Evolutionary conservation across 2,113 vertebrate genomes (phyloP), one percentile per base, ranked within the genome.

Genomic region (Nannospalax galili): DNA sequence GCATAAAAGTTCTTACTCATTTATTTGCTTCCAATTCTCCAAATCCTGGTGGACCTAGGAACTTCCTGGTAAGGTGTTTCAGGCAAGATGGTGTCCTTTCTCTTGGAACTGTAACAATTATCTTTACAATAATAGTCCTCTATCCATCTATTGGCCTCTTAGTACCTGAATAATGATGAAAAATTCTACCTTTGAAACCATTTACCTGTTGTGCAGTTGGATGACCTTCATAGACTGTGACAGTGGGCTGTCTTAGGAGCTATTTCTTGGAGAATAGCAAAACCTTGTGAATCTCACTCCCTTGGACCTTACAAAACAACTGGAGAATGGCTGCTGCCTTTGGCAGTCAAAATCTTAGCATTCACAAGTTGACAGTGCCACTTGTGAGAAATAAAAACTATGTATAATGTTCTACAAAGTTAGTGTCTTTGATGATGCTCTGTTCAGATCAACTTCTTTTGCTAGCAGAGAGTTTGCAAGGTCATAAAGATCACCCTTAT

Each of bases 1-100:
- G 8, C 5, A 3, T 14, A 77, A 28, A 60, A 3, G 0, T 9
- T 35, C 14, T 82, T 30, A 28, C 24, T 9, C 56, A 1, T 5
- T 22, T 32, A 16, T 40, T 93, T 72, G 48, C 35, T 85, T 45
- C 1, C 35, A 58, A n/a, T 11, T 1, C 2, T 77, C 7, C 67
- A 45, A 40, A 5, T 48, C 17, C 32, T 45, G 24, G 30, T 5
- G 48, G 52, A 74, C 12, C 20, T 24, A 40, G 9, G 1, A 48
- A 26, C 65, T 48, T 26, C 11, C 45, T 78, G 6, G 1, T 17
- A 37, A 77, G 26, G 0, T 20, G 5, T 45, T 7, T 4, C 0
- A 35, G 42, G 12, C 7, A 5, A 16, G 30, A 15, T 45, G 14
- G 20, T 35, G 3, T 12, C 28, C 4, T 3, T 73, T 3, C 56